phyloP scores from a whole-genome alignment of 2,888 invertebrate species.

The Isoperla grammatica region DNA sequence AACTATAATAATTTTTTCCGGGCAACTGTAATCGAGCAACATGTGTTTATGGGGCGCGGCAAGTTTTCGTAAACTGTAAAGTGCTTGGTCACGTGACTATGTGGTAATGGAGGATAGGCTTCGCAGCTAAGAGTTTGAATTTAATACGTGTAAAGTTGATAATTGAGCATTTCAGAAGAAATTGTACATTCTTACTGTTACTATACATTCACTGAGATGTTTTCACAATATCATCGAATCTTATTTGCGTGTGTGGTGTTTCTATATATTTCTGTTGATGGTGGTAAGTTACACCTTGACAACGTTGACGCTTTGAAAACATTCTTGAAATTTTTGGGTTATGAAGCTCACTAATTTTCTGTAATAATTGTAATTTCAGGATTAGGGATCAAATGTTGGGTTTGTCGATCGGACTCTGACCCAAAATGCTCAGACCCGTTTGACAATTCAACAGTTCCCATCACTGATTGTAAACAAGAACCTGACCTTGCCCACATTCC shows the following conservation, averaged over 20 bases:
- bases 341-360: too few relatives aligned
- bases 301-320: too few relatives aligned
- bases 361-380: constrained; percentile 34
- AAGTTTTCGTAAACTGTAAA: not conserved
- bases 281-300: not conserved
- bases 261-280: not conserved
- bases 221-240: not conserved
- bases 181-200: not conserved
- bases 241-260: not conserved
- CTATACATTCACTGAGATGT: not conserved
- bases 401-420: constrained; percentile 81
- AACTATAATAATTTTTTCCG: too few relatives aligned
- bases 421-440: constrained; percentile 90
- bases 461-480: constrained; percentile 67
- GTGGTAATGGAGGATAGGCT: not conserved
- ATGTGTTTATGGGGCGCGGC: constrained; percentile 8
- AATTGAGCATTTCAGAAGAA: too few relatives aligned
- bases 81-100: constrained; percentile 15
- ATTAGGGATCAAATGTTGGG: constrained; percentile 71
- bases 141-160: too few relatives aligned
- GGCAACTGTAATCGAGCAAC: not conserved
- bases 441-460: constrained; percentile 81
- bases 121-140: too few relatives aligned
- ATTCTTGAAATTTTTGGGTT: too few relatives aligned
- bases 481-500: constrained; percentile 58